phyloP scores from a whole-genome alignment of 1,140 invertebrate genomes.

The Tetramorium parvispinum region DNA sequence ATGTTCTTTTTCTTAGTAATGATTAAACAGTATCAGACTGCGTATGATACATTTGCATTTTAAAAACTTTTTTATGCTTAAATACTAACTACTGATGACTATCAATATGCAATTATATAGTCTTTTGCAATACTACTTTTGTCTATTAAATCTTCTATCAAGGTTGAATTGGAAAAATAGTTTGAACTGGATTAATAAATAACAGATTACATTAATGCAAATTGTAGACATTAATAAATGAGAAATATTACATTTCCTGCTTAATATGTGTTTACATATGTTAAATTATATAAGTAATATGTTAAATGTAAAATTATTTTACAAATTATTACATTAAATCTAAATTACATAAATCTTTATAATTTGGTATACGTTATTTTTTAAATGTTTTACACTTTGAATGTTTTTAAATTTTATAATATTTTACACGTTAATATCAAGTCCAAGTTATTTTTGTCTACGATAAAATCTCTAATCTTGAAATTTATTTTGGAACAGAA shows the following conservation, averaged over 20 bases:
- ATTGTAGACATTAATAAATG: neutral
- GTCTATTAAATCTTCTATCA: neutral
- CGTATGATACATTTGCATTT: slow-evolving; percentile 20
- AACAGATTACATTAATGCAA: no score
- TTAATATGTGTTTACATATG: neutral
- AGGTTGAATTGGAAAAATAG: neutral
- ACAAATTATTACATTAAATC: neutral
- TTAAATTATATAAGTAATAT: neutral
- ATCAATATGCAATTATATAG: slow-evolving; percentile 23
- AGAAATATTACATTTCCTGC: neutral
- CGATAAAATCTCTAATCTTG: neutral
- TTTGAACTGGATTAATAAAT: neutral
- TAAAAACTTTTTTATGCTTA: slow-evolving; percentile 15
- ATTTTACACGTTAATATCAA: neutral
- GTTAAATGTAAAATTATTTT: neutral
- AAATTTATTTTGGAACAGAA: neutral
- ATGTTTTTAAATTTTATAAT: no score
- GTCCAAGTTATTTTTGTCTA: neutral
- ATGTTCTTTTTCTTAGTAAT: neutral
- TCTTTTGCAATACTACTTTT: neutral
- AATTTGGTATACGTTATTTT: neutral
- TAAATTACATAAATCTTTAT: neutral
- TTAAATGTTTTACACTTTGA: neutral
- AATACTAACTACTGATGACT: neutral
- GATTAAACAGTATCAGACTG: slow-evolving; percentile 3